Percentiles rank a stretch among this genome's conserved stretches.
These are phyloP conservation scores for Laticauda laticaudata DNA, from an alignment of 2,113 vertebrate species.

Conservation along the genomic window DNA sequence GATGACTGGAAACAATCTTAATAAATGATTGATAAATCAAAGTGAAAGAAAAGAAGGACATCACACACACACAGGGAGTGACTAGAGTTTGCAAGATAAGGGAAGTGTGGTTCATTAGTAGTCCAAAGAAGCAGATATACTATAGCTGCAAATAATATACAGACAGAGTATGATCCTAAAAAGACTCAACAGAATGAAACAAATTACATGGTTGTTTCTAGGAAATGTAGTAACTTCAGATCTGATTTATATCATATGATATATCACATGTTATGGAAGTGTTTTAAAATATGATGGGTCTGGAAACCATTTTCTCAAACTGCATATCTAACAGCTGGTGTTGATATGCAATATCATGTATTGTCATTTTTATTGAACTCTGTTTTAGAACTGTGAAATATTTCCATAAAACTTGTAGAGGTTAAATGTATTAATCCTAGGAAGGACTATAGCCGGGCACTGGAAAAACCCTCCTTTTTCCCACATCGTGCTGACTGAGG, in stretches of 20 bases:
- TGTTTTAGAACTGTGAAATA: not conserved
- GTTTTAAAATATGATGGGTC: not conserved
- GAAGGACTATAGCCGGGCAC: not conserved
- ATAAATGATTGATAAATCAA: not conserved
- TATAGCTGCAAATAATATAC: not conserved
- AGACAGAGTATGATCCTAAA: not conserved
- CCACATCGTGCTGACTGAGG: not conserved
- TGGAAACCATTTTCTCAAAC: not conserved
- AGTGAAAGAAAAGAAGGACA: not conserved
- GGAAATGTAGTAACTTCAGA: not conserved
- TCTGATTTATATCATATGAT: not conserved
- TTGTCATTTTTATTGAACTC: not conserved
- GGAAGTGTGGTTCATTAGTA: not conserved
- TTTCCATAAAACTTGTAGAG: not conserved
- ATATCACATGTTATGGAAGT: not conserved
- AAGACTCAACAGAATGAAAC: not conserved
- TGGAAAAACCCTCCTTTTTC: not conserved
- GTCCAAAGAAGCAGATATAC: not conserved
- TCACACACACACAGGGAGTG: not conserved
- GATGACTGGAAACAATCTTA: not conserved
- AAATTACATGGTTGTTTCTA: not conserved
- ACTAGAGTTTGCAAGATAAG: not conserved
- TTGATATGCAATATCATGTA: not conserved
- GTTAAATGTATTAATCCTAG: not conserved
- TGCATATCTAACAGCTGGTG: not conserved